These are phyloP conservation scores for Penaeus japonicus DNA, from an alignment of 1,140 invertebrate genomes.

Conservation along the genomic window DNA sequence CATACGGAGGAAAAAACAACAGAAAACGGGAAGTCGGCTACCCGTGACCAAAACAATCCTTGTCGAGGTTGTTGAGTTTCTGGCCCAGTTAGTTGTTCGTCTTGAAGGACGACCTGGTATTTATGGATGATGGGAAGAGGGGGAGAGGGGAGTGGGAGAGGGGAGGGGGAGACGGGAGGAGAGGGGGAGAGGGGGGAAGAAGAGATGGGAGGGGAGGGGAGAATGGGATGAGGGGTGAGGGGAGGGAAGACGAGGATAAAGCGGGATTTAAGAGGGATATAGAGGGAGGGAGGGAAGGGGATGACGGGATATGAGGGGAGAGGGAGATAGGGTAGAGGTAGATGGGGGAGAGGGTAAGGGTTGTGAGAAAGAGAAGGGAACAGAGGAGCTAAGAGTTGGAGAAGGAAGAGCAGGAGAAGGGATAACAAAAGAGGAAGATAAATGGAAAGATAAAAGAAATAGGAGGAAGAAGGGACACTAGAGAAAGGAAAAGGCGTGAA, in stretches of 20 bases:
- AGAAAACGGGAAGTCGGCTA: too few species aligned
- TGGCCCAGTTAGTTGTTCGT: too few species aligned
- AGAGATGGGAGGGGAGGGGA: background rate
- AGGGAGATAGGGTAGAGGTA: background rate
- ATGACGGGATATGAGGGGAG: background rate
- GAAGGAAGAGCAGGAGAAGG: background rate
- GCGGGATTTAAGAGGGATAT: background rate
- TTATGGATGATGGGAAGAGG: background rate
- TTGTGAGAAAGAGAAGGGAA: background rate
- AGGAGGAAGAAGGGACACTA: background rate
- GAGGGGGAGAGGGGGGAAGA: background rate
- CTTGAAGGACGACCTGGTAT: too few species aligned
- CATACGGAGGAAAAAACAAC: too few species aligned
- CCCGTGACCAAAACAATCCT: too few species aligned
- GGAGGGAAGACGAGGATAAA: background rate
- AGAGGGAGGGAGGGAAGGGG: background rate
- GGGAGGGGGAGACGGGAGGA: too few species aligned
- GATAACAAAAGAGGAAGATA: background rate
- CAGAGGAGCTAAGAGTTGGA: background rate
- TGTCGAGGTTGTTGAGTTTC: too few species aligned
- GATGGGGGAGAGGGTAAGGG: background rate
- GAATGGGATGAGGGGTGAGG: background rate
- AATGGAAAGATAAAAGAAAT: background rate
- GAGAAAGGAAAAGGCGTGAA: background rate
- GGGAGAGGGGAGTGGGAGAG: background rate